Evolutionary conservation across 1,140 invertebrate genomes (phyloP), one percentile per base, ranked within the genome.

Genomic region (Oryctes rhinoceros): DNA sequence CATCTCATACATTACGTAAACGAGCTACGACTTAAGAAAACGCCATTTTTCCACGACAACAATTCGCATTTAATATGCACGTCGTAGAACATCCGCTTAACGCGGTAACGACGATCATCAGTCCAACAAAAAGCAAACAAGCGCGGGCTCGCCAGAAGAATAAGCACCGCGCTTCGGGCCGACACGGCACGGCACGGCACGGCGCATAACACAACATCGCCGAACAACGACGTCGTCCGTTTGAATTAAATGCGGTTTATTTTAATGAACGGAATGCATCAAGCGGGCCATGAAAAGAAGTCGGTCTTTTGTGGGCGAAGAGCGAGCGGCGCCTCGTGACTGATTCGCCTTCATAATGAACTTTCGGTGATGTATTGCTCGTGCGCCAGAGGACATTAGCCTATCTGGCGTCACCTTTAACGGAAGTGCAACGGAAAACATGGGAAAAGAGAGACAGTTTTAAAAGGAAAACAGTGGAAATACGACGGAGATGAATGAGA

Each of bases 201-300:
- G 24, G 24, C 65, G 24, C 65, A 10, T 30, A 15, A 24, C 7
- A 71, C 35, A 71, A 35, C 65, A 37, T 7, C 1, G 15, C 53
- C 2, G 18, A 15, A n/a, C 13, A 59, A 59, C 65, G 15, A 24
- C 20, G 65, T 37, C 65, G 35, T 71, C 65, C 65, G 35, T 71
- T 71, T 37, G 65, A 71, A 37, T 71, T 71, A 71, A 71, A 71
- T 71, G 65, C 65, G 65, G 65, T 71, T 71, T 71, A 35, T 71
- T 71, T 71, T 71, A 71, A 71, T 71, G 65, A 37, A 37, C 65
- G 65, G 35, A 71, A 71, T 71, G 65, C 65, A 71, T 71, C 24
- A 71, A 71, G 65, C 24, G 24, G 3, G 65, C 13, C 35, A 9
- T 37, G 65, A 37, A 71, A 71, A 71, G 24, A 71, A 71, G 24